These are phyloP conservation scores for Maniola jurtina DNA, from an alignment of 1,140 invertebrate species.

Conservation along the genomic window DNA sequence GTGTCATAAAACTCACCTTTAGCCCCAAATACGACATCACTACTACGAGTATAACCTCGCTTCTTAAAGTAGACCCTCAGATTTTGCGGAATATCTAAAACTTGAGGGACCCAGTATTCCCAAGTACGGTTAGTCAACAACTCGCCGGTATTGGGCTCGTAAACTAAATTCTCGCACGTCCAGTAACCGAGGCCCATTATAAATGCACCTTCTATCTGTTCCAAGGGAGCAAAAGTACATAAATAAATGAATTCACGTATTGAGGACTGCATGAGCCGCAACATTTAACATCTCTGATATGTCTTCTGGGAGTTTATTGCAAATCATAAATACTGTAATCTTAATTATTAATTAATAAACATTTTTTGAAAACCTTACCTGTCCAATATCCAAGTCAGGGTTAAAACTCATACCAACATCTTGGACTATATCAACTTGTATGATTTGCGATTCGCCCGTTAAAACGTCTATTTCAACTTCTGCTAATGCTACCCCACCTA, in stretches of 20 bases:
- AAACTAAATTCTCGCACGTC: slow-evolving; percentile 84
- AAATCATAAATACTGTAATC: too few species aligned
- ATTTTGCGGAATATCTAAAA: slow-evolving; percentile 5
- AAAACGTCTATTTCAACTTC: slow-evolving; percentile 87
- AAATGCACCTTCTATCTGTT: slow-evolving; percentile 86
- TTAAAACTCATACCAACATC: slow-evolving; percentile 87
- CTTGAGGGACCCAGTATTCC: slow-evolving; percentile 55
- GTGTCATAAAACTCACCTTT: slow-evolving; percentile 4
- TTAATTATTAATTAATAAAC: too few species aligned
- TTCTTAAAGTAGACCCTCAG: background rate
- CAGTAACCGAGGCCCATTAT: slow-evolving; percentile 91
- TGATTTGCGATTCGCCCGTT: slow-evolving; percentile 84
- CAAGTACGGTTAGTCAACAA: slow-evolving; percentile 87
- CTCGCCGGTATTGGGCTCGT: slow-evolving; percentile 82
- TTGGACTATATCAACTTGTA: slow-evolving; percentile 85
- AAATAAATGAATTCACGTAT: too few species aligned
- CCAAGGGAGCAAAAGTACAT: too few species aligned
- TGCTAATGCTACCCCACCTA: slow-evolving; percentile 81
- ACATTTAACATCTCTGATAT: too few species aligned
- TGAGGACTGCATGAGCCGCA: too few species aligned
- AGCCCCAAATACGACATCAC: background rate
- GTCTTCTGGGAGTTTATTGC: too few species aligned
- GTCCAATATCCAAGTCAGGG: slow-evolving; percentile 89
- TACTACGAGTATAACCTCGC: slow-evolving; percentile 3
- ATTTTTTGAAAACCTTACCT: slow-evolving; percentile 66